Evolutionary conservation across 2,797 vertebrate genomes (phyloP).

Genomic region (Holocentrus rufus): DNA sequence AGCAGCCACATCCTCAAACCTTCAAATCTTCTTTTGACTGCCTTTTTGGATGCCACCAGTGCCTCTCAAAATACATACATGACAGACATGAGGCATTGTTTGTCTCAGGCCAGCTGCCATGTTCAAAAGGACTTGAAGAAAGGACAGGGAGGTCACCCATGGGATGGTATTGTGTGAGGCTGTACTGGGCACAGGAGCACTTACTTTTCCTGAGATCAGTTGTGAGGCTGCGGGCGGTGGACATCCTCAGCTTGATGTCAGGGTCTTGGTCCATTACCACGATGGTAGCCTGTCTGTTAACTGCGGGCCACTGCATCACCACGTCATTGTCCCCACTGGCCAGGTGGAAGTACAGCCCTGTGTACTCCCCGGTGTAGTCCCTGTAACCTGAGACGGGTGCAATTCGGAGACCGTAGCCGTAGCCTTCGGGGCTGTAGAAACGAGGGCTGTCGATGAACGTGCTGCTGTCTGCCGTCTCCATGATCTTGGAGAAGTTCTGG

Average conservation of each 20-base stretch:
- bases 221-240: constrained; percentile 86
- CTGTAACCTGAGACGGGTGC: constrained; percentile 67
- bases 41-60: too few relatives aligned
- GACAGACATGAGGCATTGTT: too few relatives aligned
- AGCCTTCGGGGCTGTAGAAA: constrained; percentile 92
- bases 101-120: too few relatives aligned
- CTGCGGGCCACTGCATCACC: constrained; percentile 88
- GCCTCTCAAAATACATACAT: too few relatives aligned
- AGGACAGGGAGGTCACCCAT: too few relatives aligned
- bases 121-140: too few relatives aligned
- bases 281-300: constrained; percentile 85
- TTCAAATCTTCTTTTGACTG: too few relatives aligned
- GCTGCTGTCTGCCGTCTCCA: constrained; percentile 54
- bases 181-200: constrained; percentile 11
- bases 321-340: constrained; percentile 88
- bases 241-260: constrained; percentile 86
- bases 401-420: constrained; percentile 82
- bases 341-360: constrained; percentile 85
- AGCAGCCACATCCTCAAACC: too few relatives aligned
- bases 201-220: constrained; percentile 74
- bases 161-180: neutral
- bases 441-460: constrained; percentile 79
- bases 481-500: constrained; percentile 83
- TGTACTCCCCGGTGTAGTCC: constrained; percentile 77
- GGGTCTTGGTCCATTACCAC: constrained; percentile 92